Evolutionary conservation across 2,797 vertebrate genomes (phyloP), one percentile per base, ranked within the genome.

Genomic region (Hypotaenidia okinawae): DNA sequence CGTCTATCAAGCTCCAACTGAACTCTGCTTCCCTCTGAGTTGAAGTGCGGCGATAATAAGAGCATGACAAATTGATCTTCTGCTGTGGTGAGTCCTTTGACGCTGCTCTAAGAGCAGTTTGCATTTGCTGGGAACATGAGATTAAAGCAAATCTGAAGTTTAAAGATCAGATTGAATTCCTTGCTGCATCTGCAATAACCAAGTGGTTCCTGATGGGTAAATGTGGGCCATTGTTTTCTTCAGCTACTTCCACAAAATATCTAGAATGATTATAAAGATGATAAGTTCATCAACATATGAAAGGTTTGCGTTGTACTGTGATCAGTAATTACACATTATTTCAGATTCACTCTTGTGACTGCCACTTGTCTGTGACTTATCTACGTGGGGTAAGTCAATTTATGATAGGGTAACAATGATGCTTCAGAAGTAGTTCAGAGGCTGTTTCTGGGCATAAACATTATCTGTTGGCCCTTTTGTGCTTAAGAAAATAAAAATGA

Each of bases 141-240:
- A 93, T 95, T 93, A 94, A 94, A 94, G 89, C 52, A 90, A 93
- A 84, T 57, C 45, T 68, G 70, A 80, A 86, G 35, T 94, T 84
- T 89, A 80, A 78, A 78, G 68, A 90, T 55, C 33, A 62, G 77
- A 83, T 39, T 63, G 74, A 86, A 87, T 87, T 1, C 0, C 55
- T 89, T 79, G 51, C 76, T 79, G 69, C 66, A 84, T 68, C 84
- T 89, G 41, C 28, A 83, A 21, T 43, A 66, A 63, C 27, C 8
- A 39, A 92, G 74, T 55, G 52, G 28, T 13, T 64, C 70, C 58
- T 35, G 58, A 43, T 37, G n/a, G 55, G 35, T 54, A 84, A 75
- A 75, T 45, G 16, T 33, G 45, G 52, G 23, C 39, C 10, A 2
- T 35, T 72, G 59, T 59, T 95, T 89, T 68, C 45, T 77, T 84